Base-by-base conservation (phyloP, 2,888 invertebrate genomes). In the Herminia tarsipennalis region DNA sequence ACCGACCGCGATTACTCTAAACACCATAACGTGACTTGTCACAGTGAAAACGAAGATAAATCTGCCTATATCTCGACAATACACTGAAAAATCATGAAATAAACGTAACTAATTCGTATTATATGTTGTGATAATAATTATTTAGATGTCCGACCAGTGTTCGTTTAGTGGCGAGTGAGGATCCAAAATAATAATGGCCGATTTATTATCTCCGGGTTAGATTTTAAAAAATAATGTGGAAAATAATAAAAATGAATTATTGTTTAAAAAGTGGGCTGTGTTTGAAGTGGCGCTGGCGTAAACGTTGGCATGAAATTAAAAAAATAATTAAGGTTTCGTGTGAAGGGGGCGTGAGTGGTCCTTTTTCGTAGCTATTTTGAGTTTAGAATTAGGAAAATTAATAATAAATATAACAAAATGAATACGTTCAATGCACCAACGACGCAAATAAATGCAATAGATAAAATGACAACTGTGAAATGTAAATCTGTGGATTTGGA, bases 401-500 rank as follows among this genome's bases (percentile, higher is more conserved):
- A 60, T 40, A 58, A 52, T 50, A 69, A 67, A 56, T 53, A 51
- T 48, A 61, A 50, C 66, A 88, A 83, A 69, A 91, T 91, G 91
- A 91, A 91, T 79, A 76, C 90, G 10, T 89, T 90, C 47, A 91
- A 88, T 76, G 89, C 88, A 12, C 90, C 91, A 2, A 90, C 88
- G 2, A 89, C 90, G 54, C 90, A 90, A 67, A 90, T 91, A 51
- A 91, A 86, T 63, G 76, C 91, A 14, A 82, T 91, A 48, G 89
- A 88, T 56, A 92, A 90, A 76, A 81, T 88, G 82, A 92, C 90
- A 62, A 90, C 92, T 45, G 91, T 92, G 20, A 92, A 92, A 76
- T 88, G 88, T 58, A 92, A 92, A 75, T 88, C 90, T 91, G 97
- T 98, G 81, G 98, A 98, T 93, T 93, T 98, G 82, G 97, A 97